phyloP scores from a whole-genome alignment of 2,113 vertebrate genomes.

The Eptesicus fuscus region DNA sequence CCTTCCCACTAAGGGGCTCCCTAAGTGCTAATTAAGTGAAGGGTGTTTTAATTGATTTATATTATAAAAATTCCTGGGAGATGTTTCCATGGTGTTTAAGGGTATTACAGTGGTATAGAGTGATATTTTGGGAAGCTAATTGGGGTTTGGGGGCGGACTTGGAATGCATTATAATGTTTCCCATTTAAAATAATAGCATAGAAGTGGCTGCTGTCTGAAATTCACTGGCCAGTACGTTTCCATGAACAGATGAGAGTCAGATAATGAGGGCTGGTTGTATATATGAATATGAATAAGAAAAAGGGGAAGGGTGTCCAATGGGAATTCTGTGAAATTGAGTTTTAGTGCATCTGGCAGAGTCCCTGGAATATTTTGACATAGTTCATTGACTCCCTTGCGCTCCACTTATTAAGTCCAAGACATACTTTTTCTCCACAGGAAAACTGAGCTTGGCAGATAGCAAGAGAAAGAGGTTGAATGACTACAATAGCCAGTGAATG shows the following conservation, averaged over 20 bases:
- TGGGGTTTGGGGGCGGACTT: neutral
- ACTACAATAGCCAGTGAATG: neutral
- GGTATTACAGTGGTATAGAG: neutral
- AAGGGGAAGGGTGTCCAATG: fast-evolving
- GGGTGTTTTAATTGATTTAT: neutral
- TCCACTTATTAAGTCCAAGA: neutral
- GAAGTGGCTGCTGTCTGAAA: neutral
- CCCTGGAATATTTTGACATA: neutral
- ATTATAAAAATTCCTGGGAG: neutral
- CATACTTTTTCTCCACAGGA: neutral
- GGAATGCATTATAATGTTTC: neutral
- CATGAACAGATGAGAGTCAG: neutral
- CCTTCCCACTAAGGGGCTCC: neutral
- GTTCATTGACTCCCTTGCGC: neutral
- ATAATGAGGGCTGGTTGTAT: neutral
- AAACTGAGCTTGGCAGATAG: neutral
- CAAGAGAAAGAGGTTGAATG: neutral
- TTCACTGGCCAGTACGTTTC: neutral
- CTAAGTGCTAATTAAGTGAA: neutral
- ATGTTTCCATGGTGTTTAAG: neutral
- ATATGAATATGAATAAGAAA: neutral
- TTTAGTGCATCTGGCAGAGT: neutral
- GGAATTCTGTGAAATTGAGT: neutral
- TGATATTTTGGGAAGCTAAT: neutral
- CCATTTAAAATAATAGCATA: neutral